Evolutionary conservation across 2,113 vertebrate genomes (phyloP), one percentile per base, ranked within the genome.

Genomic region (Sitta europaea): DNA sequence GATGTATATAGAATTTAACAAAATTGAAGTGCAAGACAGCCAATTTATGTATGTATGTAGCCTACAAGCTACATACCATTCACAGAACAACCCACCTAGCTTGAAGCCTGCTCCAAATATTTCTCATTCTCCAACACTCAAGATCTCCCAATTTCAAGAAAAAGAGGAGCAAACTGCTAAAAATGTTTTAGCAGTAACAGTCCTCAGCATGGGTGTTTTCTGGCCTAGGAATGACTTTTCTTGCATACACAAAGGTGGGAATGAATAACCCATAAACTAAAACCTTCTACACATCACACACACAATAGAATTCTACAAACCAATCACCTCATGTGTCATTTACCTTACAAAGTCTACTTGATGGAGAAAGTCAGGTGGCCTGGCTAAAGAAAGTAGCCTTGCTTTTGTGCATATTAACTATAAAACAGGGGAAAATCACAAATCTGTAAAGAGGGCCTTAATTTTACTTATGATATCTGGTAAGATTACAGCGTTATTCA

Each of bases 281-380:
- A 62, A n/a, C 38, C 24, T 57, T 33, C 14, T 36, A 51, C 18
- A 33, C 27, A 55, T 71, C 2, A 61, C 1, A 1, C 19, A 48
- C 0, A 2, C n/a, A 68, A 24, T 28, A 59, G 11, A 70, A 65
- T 27, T 68, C 50, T 33, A 11, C 12, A 72, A 47, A 57, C 42
- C 35, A 68, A 10, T 23, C 12, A 10, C 4, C 2, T 12, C 3
- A 0, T 3, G 9, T 18, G 20, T 24, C 35, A 42, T 57, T 54
- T 40, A 48, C 13, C 38, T n/a, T 36, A 54, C 42, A 14, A 28
- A 27, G 17, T 12, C 24, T 68, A 29, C 19, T 55, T 27, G 14
- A 1, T 55, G 9, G 35, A 76, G 9, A 25, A 59, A 83, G 17
- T 31, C 53, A 72, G 4, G 38, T n/a, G 14, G 25, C n/a, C 55